Percentiles rank a stretch among this genome's conserved stretches.
phyloP scores from a whole-genome alignment of 2,113 vertebrate genomes.

The Phoenicopterus ruber region DNA sequence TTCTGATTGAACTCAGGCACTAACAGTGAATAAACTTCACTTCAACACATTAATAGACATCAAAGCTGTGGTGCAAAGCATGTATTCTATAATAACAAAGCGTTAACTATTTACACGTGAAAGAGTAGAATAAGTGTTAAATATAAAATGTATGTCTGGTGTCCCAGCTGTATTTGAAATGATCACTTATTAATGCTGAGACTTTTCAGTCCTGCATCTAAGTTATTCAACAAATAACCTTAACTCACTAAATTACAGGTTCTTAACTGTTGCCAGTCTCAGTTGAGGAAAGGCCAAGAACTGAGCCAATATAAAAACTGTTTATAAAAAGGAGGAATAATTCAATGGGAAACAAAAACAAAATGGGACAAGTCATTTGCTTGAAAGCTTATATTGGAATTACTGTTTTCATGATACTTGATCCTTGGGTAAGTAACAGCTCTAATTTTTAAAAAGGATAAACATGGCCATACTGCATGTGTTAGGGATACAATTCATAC shows the following conservation, averaged over 20 bases:
- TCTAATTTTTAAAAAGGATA: neutral
- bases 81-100: neutral
- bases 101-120: neutral
- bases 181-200: neutral
- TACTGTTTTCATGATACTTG: neutral
- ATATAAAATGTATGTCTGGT: neutral
- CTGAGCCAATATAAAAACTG: neutral
- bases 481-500: neutral
- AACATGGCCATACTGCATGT: neutral
- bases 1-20: neutral
- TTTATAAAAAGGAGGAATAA: neutral
- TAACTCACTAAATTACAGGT: neutral
- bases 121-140: neutral
- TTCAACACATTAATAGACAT: neutral
- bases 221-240: conserved; percentile 7
- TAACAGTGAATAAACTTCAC: neutral
- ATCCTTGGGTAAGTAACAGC: neutral
- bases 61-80: neutral
- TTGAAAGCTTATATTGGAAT: neutral
- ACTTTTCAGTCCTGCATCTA: neutral
- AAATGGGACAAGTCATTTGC: neutral
- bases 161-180: neutral
- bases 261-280: neutral
- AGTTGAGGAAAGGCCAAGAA: neutral
- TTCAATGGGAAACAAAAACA: neutral